Percentiles rank a stretch among this genome's conserved stretches.
phyloP scores from a whole-genome alignment of 2,888 invertebrate species.

The Neoascia interrupta region DNA sequence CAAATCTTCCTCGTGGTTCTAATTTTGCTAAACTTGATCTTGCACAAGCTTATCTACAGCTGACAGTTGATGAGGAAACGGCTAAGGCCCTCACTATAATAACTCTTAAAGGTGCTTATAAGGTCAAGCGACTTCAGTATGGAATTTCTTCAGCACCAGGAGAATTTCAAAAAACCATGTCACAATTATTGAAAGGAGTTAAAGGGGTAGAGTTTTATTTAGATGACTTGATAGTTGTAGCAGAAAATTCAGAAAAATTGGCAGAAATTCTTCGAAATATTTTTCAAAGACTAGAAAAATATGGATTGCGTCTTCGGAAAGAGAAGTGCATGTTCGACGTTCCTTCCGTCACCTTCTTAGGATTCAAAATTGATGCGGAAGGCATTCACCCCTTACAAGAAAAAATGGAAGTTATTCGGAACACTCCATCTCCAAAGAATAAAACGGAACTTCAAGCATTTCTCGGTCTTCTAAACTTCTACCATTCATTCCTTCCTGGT shows the following conservation, averaged over 20 bases:
- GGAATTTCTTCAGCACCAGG: slow-evolving; percentile 52
- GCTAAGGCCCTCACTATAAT: not conserved
- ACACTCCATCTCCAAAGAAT: not conserved
- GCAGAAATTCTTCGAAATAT: no score
- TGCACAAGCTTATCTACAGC: slow-evolving; percentile 2
- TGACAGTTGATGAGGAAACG: not conserved
- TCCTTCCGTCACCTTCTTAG: slow-evolving; percentile 38
- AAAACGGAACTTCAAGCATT: slow-evolving; percentile 13
- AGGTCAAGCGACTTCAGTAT: slow-evolving; percentile 4
- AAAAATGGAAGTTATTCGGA: not conserved
- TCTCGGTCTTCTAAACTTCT: slow-evolving; percentile 34
- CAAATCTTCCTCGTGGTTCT: not conserved
- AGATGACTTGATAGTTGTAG: slow-evolving; percentile 59
- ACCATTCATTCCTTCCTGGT: slow-evolving; percentile 38
- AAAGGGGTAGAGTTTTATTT: not conserved
- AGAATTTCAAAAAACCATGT: slow-evolving; percentile 6
- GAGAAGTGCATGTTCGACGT: slow-evolving; percentile 1
- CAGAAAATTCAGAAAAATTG: slow-evolving; percentile 63
- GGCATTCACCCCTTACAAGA: slow-evolving; percentile 16
- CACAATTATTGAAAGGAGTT: not conserved
- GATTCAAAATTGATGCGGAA: slow-evolving; percentile 41
- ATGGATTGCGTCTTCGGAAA: slow-evolving; percentile 41
- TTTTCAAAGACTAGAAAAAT: slow-evolving; percentile 70
- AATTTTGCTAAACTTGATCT: slow-evolving; percentile 6
- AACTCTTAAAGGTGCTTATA: slow-evolving; percentile 3